Base-by-base conservation (phyloP, 2,888 invertebrate genomes). In the Pachliopta kotzebuea region DNA sequence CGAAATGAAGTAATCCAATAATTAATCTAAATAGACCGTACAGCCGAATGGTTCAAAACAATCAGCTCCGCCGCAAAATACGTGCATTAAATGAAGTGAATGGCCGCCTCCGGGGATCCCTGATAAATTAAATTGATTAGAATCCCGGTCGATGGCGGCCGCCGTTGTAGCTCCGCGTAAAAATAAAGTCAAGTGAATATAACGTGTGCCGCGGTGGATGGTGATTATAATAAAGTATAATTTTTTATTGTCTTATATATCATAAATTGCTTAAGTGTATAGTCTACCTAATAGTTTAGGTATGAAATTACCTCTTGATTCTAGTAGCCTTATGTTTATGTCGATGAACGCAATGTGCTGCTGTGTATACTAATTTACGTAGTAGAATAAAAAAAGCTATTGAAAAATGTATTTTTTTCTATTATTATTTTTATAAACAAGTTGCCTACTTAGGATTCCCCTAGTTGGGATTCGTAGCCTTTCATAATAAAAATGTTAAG, bases 101-200 rank as follows among this genome's bases (percentile, higher is more conserved):
- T 90, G 88, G 88, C 86, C 82, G 88, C 88, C 90, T 88, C 89
- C 74, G 79, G 90, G 89, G 90, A 90, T 88, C 88, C 89, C 89
- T 85, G 91, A 91, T 91, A 91, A 91, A 91, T 91, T 91, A 91
- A 91, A 91, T 90, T 91, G 91, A 91, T 91, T 91, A 91, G 91
- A 89, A 90, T 89, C 88, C 88, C 84, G 88, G 84, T 86, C 87
- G 87, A 89, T 84, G 86, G 83, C 80, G 82, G 76, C 83, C 84
- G 80, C 78, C 84, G 84, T 83, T 85, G 88, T 85, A 82, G 85
- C 83, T 75, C 75, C 78, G 83, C 80, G 85, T 79, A 86, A 90
- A 90, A 90, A 88, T 89, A 90, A 88, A 86, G 83, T 80, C 79
- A 76, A 83, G 82, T 85, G 83, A 89, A 90, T 90, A 89, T 86